Evolutionary conservation across 2,888 invertebrate species (phyloP).

Genomic region (Drosophila bunnanda): DNA sequence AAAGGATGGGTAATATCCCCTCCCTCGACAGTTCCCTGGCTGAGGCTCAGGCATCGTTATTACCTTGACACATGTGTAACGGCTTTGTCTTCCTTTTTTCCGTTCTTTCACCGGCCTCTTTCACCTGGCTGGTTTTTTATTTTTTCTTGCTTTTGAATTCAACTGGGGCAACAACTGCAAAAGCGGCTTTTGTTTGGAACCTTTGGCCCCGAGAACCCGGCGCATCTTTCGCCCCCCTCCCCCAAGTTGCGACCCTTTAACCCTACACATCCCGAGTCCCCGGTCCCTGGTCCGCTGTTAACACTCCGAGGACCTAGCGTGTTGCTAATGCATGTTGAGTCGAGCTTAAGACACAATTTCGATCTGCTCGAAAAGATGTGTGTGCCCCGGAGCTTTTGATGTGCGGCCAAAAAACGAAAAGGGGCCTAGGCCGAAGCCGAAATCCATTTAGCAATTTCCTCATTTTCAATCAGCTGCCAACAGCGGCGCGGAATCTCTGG

Average conservation of each 20-base stretch:
- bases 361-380: slow-evolving; percentile 59
- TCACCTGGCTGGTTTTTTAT: slow-evolving; percentile 23
- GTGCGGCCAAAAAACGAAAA: slow-evolving; percentile 41
- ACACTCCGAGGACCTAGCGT: slow-evolving; percentile 48
- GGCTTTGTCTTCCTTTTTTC: slow-evolving; percentile 66
- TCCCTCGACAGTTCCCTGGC: slow-evolving; percentile 29
- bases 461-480: slow-evolving; percentile 45
- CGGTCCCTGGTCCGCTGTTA: slow-evolving; percentile 5
- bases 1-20: slow-evolving; percentile 13
- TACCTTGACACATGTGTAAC: slow-evolving; percentile 79
- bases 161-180: slow-evolving; percentile 53
- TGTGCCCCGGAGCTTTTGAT: slow-evolving; percentile 55
- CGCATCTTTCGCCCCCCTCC: neutral
- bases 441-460: slow-evolving; percentile 68
- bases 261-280: slow-evolving; percentile 1
- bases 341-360: slow-evolving; percentile 76
- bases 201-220: slow-evolving; percentile 20
- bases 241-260: slow-evolving; percentile 8
- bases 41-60: slow-evolving; percentile 62
- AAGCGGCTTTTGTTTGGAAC: slow-evolving; percentile 56
- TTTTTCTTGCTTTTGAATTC: slow-evolving; percentile 47
- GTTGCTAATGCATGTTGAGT: slow-evolving; percentile 78
- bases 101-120: slow-evolving; percentile 16
- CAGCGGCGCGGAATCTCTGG: slow-evolving; percentile 18
- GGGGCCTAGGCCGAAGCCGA: slow-evolving; percentile 28